phyloP scores from a whole-genome alignment of 2,888 invertebrate species.

The Phragmatobia fuliginosa region DNA sequence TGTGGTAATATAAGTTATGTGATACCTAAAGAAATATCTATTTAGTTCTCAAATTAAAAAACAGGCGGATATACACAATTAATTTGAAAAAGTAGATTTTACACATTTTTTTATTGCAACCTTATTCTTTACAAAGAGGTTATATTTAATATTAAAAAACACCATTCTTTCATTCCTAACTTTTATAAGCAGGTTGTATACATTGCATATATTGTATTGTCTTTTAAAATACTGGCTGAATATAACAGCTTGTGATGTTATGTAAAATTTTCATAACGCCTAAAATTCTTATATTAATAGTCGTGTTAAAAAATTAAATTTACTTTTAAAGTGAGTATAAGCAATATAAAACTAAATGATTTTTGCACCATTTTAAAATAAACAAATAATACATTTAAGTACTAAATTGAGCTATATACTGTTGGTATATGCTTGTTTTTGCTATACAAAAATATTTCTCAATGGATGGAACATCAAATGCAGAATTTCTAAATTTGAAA shows the following conservation, averaged over 20 bases:
- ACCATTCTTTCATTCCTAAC: neutral
- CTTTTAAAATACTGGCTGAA: neutral
- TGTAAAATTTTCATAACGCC: slow-evolving; percentile 23
- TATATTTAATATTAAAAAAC: neutral
- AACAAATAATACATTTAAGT: slow-evolving; percentile 48
- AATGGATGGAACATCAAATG: slow-evolving; percentile 51
- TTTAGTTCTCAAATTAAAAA: slow-evolving; percentile 5
- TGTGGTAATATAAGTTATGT: neutral
- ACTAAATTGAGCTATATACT: slow-evolving; percentile 49
- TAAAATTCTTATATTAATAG: slow-evolving; percentile 32
- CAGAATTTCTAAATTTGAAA: slow-evolving; percentile 31
- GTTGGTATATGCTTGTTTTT: slow-evolving; percentile 3
- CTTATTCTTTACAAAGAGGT: slow-evolving; percentile 6
- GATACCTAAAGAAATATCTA: too few relatives aligned
- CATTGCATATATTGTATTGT: neutral
- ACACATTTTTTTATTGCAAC: slow-evolving; percentile 15
- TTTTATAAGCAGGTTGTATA: neutral
- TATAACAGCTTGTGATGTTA: neutral
- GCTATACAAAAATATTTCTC: slow-evolving; percentile 28
- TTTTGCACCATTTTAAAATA: slow-evolving; percentile 41
- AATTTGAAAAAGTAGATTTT: slow-evolving; percentile 1
- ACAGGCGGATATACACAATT: slow-evolving; percentile 5
- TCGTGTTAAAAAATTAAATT: slow-evolving; percentile 33
- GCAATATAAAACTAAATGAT: slow-evolving; percentile 43
- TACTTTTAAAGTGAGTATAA: slow-evolving; percentile 35